phyloP scores from a whole-genome alignment of 2,888 invertebrate species.

The Hipparchia sbordonii region DNA sequence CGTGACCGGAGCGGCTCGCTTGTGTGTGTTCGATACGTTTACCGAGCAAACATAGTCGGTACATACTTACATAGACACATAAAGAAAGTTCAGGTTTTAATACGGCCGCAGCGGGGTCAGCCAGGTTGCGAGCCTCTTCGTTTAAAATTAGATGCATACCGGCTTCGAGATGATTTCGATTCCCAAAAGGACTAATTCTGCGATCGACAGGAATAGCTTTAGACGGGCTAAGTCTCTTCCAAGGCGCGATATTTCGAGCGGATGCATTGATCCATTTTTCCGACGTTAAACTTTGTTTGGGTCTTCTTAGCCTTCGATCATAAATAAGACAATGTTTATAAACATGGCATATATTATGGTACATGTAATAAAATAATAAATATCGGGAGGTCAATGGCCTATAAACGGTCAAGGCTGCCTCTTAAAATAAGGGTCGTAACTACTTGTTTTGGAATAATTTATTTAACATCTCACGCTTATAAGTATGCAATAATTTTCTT shows the following conservation, averaged over 20 bases:
- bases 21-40: conserved; percentile 77
- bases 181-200: conserved; percentile 64
- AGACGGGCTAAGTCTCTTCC: conserved; percentile 59
- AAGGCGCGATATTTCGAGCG: conserved; percentile 73
- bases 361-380: conserved; percentile 1
- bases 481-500: not conserved
- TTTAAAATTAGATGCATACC: conserved; percentile 83
- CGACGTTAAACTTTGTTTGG: conserved; percentile 10
- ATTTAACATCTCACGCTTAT: conserved; percentile 14
- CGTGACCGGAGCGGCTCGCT: conserved; percentile 75
- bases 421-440: conserved; percentile 50
- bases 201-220: conserved; percentile 71
- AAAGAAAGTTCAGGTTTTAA: conserved; percentile 83
- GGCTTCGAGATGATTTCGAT: conserved; percentile 65
- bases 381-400: conserved; percentile 60
- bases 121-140: conserved; percentile 80
- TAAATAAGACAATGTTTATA: not conserved
- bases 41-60: conserved; percentile 71
- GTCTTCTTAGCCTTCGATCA: not conserved
- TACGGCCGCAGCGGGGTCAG: conserved; percentile 74
- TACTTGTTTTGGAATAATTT: conserved; percentile 31
- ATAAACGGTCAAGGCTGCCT: conserved; percentile 67
- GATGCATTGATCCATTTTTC: conserved; percentile 63
- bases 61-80: conserved; percentile 73
- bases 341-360: not conserved